Base-by-base conservation (phyloP, 2,888 invertebrate species). In the Quadroppia sp. region DNA sequence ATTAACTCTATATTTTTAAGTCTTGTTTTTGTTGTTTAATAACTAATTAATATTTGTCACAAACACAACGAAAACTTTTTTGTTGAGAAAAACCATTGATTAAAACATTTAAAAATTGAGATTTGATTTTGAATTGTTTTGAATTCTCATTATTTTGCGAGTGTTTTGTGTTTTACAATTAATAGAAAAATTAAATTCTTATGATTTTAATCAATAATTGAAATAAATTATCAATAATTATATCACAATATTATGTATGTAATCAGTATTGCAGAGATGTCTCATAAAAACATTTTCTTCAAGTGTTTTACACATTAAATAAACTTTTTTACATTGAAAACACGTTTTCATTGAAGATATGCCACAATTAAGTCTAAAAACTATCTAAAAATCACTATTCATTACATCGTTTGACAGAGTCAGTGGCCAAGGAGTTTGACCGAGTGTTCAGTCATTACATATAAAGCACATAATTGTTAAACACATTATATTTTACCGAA, bases 231-330 rank as follows among this genome's bases (percentile, higher is more conserved):
- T 56, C 56, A 30, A 11, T 30, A 17, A 28, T 56, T 28, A 53
- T 53, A 56, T 56, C 56, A 56, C 56, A 56, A 56, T 56, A 56
- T 56, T 56, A 56, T 56, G n/a, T 56, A 56, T 56, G 56, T 30
- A 56, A 30, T 56, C 23, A 28, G 56, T 56, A 56, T 56, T 56
- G 56, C 56, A 56, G 56, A 56, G 56, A 56, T 30, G 17, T 30
- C 28, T 56, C 56, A 28, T 15, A 56, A 30, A 30, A 56, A 56
- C 1, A 17, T 11, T 15, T 45, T 6, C 45, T 6, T 15, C 11
- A 45, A 45, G 11, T 45, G 45, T 45, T 45, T 45, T 45, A 45
- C 45, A 45, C 15, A 45, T 45, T 45, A 45, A 13, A 13, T 45
- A 45, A 13, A 36, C 4, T 45, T 45, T 45, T 45, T 45, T 45